Evolutionary conservation across 2,888 invertebrate genomes (phyloP).

Genomic region (Diarsia mendica): DNA sequence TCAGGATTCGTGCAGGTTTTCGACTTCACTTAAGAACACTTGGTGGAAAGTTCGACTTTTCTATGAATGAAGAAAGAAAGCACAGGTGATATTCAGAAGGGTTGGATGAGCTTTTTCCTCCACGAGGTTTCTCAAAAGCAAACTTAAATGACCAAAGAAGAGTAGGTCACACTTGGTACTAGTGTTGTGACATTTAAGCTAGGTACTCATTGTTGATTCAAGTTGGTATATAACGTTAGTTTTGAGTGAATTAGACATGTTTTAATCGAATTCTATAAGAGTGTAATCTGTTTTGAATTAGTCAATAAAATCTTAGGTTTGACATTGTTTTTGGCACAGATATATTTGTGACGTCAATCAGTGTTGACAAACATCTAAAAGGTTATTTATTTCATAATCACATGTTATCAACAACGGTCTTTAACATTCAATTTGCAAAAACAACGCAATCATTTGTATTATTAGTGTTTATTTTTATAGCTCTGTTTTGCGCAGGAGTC

Average conservation of each 20-base stretch:
- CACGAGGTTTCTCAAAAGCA: background rate
- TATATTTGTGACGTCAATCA: background rate
- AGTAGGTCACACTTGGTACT: too few relatives aligned
- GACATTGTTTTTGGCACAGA: background rate
- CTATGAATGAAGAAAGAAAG: background rate
- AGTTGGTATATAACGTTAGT: background rate
- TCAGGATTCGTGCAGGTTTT: background rate
- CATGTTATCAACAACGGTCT: slow-evolving; percentile 15
- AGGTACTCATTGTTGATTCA: background rate
- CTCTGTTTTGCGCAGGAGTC: slow-evolving; percentile 72
- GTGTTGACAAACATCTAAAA: slow-evolving; percentile 21
- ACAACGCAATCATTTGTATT: slow-evolving; percentile 22
- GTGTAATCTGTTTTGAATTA: background rate
- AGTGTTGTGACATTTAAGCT: too few relatives aligned
- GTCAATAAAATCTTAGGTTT: background rate
- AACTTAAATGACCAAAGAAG: background rate
- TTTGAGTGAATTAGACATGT: background rate
- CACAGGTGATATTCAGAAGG: background rate
- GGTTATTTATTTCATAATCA: slow-evolving; percentile 11
- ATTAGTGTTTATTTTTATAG: slow-evolving; percentile 63
- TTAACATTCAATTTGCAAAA: slow-evolving; percentile 33
- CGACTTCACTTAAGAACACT: background rate
- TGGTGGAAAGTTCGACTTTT: background rate
- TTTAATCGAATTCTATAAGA: background rate
- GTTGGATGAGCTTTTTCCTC: background rate